These are phyloP conservation scores for Euborellia annulipes DNA, from an alignment of 1,140 invertebrate species.

Conservation along the genomic window DNA sequence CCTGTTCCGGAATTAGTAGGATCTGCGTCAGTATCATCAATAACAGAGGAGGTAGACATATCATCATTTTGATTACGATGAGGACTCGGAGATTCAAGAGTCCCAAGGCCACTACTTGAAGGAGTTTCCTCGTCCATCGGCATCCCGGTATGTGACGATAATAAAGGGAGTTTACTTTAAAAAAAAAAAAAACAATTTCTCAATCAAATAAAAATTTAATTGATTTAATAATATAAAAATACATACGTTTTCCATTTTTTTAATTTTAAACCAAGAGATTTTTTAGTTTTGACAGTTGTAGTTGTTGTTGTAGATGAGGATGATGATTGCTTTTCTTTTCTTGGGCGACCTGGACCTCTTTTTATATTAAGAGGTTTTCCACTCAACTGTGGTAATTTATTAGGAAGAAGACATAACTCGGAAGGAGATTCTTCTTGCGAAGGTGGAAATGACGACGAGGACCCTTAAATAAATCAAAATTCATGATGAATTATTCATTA, in stretches of 20 bases:
- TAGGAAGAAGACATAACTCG: neutral
- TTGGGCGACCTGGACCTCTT: conserved; percentile 49
- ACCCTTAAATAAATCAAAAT: neutral
- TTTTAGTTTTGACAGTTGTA: conserved; percentile 12
- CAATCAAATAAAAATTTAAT: neutral
- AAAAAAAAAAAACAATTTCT: neutral
- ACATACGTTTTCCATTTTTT: conserved; percentile 21
- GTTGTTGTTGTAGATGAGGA: no score
- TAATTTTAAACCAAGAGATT: conserved; percentile 18
- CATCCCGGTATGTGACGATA: neutral
- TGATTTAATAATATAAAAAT: neutral
- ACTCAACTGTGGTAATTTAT: conserved; percentile 4
- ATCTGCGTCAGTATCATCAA: conserved; percentile 10
- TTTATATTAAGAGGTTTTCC: conserved; percentile 42
- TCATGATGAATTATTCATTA: neutral
- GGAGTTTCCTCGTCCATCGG: conserved; percentile 9
- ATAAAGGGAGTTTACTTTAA: conserved; percentile 8
- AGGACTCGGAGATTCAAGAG: conserved; percentile 8
- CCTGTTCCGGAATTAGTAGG: conserved; percentile 13
- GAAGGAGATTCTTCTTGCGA: conserved; percentile 3
- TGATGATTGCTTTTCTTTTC: conserved; percentile 37
- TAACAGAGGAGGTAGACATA: neutral
- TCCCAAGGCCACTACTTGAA: conserved; percentile 6
- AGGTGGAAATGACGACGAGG: neutral
- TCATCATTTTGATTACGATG: conserved; percentile 4